Conservation (phyloP, 2,888 invertebrate species). For the Oithona nana region DNA sequence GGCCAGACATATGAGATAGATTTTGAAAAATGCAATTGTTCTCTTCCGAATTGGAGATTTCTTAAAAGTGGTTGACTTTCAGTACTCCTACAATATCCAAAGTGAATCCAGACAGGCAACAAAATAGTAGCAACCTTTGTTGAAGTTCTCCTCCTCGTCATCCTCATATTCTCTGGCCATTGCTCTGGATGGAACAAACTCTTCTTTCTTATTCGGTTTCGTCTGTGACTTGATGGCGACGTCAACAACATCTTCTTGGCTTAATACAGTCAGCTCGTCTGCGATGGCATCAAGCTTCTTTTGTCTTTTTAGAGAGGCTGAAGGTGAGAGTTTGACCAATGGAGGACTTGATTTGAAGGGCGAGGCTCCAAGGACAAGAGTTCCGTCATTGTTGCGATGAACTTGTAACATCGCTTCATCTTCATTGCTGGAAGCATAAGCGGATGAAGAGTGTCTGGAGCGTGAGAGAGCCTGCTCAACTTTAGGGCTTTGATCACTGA, state of each 20-base stretch:
- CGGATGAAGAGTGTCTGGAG: too few relatives aligned
- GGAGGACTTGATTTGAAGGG: neutral
- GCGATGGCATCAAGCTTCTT: neutral
- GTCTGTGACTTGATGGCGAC: neutral
- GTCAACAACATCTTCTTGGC: neutral
- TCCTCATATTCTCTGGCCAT: slow-evolving; percentile 3
- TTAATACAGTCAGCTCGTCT: neutral
- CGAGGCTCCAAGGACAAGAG: neutral
- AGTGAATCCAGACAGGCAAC: slow-evolving; percentile 9
- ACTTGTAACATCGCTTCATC: neutral
- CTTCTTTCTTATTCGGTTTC: neutral
- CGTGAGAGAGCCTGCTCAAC: too few relatives aligned
- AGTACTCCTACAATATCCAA: too few relatives aligned
- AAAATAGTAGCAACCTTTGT: slow-evolving; percentile 6
- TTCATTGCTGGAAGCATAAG: neutral
- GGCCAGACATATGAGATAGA: too few relatives aligned
- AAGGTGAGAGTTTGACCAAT: neutral
- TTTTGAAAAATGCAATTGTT: too few relatives aligned
- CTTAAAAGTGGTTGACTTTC: too few relatives aligned
- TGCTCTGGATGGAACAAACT: slow-evolving; percentile 3
- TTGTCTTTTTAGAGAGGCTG: neutral
- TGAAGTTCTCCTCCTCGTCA: neutral
- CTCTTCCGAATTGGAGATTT: too few relatives aligned
- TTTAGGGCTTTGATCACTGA: neutral
- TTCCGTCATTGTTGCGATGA: neutral